Evolutionary conservation across 2,888 invertebrate species (phyloP), one percentile per base, ranked within the genome.

Genomic region (Pyrochroa serraticornis): DNA sequence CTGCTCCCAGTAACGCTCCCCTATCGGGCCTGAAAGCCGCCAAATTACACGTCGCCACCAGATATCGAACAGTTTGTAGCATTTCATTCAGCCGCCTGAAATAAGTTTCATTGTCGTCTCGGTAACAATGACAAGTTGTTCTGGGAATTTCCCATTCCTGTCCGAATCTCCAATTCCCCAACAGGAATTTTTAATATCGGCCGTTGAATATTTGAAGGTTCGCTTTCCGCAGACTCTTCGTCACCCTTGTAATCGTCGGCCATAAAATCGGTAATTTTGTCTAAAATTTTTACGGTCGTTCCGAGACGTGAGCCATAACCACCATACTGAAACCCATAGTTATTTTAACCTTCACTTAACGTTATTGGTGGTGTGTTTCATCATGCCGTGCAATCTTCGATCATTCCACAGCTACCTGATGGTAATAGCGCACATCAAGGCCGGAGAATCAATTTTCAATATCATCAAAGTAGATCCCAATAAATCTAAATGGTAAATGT

Each of bases 1-100:
- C 44, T 38, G 14, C 32, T 44, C 32, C 51, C 37, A 37, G n/a
- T n/a, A n/a, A n/a, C n/a, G n/a, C n/a, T n/a, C 52, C 52, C 49
- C 44, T 44, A 34, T 57, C 46, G 43, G 47, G 42, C 45, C 39
- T 60, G 55, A 59, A 68, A 70, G 61, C 70, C 66, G 58, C 65
- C 61, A 68, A 68, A 70, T 70, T 68, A 62, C 66, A 69, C 66
- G 70, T 69, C 68, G 58, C 61, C 52, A 60, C 61, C 67, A 70
- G 65, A 68, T 65, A 68, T 67, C 55, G 64, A 63, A 63, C 59
- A 59, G 56, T 64, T 59, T 63, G 65, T 60, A 58, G 63, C 65
- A 59, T 64, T 64, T 61, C 61, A 64, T 63, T 61, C 60, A 58
- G 47, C 33, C 50, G 50, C 48, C 52, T 45, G 54, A 62, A 65